Evolutionary conservation across 2,888 invertebrate genomes (phyloP).

Genomic region (Endotricha flammealis): DNA sequence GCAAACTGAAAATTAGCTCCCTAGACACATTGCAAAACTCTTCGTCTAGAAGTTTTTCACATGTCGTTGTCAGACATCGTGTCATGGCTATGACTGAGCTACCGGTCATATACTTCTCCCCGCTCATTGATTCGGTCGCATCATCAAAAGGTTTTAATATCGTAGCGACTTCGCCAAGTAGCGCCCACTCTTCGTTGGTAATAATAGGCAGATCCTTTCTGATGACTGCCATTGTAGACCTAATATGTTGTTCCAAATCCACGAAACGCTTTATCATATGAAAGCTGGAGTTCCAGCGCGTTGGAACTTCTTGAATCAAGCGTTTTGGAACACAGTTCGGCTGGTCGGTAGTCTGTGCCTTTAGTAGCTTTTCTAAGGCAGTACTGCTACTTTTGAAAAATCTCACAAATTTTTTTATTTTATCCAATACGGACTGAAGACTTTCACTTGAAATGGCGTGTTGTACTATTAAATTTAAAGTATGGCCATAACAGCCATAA

Average conservation of each 20-base stretch:
- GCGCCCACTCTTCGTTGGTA: slow-evolving; percentile 21
- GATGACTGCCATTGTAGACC: slow-evolving; percentile 17
- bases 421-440: slow-evolving; percentile 11
- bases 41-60: slow-evolving; percentile 14
- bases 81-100: slow-evolving; percentile 21
- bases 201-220: slow-evolving; percentile 18
- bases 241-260: slow-evolving; percentile 17
- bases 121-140: slow-evolving; percentile 22
- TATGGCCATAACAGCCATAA: slow-evolving; percentile 25
- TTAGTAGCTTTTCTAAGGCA: slow-evolving; percentile 17
- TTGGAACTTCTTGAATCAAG: slow-evolving; percentile 23
- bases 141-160: slow-evolving; percentile 28
- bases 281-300: slow-evolving; percentile 26
- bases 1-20: slow-evolving; percentile 1
- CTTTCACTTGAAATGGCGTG: slow-evolving; percentile 9
- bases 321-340: slow-evolving; percentile 13
- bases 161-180: slow-evolving; percentile 15
- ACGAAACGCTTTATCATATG: slow-evolving; percentile 24
- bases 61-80: slow-evolving; percentile 16
- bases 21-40: neutral
- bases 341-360: slow-evolving; percentile 13
- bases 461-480: slow-evolving; percentile 23
- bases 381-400: slow-evolving; percentile 18
- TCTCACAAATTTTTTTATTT: slow-evolving; percentile 19
- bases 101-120: slow-evolving; percentile 25